Conservation (phyloP, 1,140 invertebrate genomes). For the Belonocnema kinseyi region DNA sequence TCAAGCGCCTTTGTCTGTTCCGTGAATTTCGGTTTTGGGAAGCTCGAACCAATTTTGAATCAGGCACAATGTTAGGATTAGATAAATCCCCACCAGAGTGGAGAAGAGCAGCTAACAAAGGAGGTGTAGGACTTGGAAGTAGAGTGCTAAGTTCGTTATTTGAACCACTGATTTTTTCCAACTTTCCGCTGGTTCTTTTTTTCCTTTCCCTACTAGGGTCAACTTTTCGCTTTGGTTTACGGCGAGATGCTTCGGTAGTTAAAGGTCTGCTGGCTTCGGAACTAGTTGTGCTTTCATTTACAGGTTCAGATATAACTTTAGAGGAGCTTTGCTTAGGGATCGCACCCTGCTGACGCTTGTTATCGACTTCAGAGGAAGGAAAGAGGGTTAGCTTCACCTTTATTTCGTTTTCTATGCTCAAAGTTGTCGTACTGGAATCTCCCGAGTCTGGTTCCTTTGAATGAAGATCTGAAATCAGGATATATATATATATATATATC, state of each 20-base stretch:
- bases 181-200: background rate
- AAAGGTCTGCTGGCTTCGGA: slow-evolving; percentile 32
- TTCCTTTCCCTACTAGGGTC: slow-evolving; percentile 36
- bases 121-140: slow-evolving; percentile 78
- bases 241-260: slow-evolving; percentile 24
- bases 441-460: slow-evolving; percentile 75
- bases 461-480: slow-evolving; percentile 62
- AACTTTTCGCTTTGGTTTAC: slow-evolving; percentile 40
- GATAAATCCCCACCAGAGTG: slow-evolving; percentile 77
- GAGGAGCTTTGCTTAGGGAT: slow-evolving; percentile 81
- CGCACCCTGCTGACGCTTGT: slow-evolving; percentile 80
- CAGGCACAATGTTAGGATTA: slow-evolving; percentile 22
- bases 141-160: slow-evolving; percentile 81
- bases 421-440: slow-evolving; percentile 76
- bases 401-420: slow-evolving; percentile 77
- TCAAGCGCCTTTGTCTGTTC: slow-evolving; percentile 41
- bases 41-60: background rate
- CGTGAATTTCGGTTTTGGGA: background rate
- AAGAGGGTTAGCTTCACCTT: slow-evolving; percentile 64
- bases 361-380: slow-evolving; percentile 64
- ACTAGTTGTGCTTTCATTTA: slow-evolving; percentile 42
- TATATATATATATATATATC: background rate
- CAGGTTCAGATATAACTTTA: slow-evolving; percentile 49
- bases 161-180: slow-evolving; percentile 72
- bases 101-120: slow-evolving; percentile 80